Base-by-base conservation (phyloP, 2,888 invertebrate genomes). In the Conistra vaccinii region DNA sequence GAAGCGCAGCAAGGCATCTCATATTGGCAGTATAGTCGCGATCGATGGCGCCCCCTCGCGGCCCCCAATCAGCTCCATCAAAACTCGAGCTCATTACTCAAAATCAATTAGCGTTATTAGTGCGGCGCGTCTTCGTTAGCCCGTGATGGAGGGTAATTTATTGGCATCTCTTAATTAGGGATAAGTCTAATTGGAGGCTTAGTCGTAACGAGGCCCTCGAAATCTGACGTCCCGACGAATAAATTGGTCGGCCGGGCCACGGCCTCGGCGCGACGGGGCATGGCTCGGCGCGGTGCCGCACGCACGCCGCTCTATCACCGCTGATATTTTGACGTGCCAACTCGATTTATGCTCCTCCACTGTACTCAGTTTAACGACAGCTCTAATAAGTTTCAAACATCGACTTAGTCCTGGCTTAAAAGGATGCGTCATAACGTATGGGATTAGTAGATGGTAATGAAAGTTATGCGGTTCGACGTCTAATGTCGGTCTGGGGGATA, bases 81-180 rank as follows among this genome's bases (percentile, higher is more conserved):
- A 95, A 96, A 96, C 95, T 95, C 94, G 92, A 93, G 95, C 96
- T 95, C 96, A 96, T 96, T 96, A 96, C 96, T 96, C 96, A 96
- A 96, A 96, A 96, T 96, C 96, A 96, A 96, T 96, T 96, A 96
- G 93, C 95, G 96, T 96, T 96, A 96, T 96, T 96, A 96, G 96
- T 95, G 94, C 93, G 95, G 94, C 94, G 94, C 96, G 96, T 96
- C 96, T 96, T 96, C 96, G 96, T 96, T 96, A 96, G 95, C 91
- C 96, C 95, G 95, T 96, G 96, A 96, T 96, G 96, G 96, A 96
- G 96, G 96, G 96, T 96, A 96, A 96, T 96, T 96, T 96, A 96
- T 96, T 96, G 96, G 96, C 96, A 96, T 96, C 96, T 96, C 96
- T 96, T 96, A 96, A 96, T 96, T 96, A 96, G 96, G 96, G 96